A percentile compares a stretch with the other conserved stretches of the same genome.
Conservation (phyloP, 2,888 invertebrate species). For the Gari tellinella region DNA sequence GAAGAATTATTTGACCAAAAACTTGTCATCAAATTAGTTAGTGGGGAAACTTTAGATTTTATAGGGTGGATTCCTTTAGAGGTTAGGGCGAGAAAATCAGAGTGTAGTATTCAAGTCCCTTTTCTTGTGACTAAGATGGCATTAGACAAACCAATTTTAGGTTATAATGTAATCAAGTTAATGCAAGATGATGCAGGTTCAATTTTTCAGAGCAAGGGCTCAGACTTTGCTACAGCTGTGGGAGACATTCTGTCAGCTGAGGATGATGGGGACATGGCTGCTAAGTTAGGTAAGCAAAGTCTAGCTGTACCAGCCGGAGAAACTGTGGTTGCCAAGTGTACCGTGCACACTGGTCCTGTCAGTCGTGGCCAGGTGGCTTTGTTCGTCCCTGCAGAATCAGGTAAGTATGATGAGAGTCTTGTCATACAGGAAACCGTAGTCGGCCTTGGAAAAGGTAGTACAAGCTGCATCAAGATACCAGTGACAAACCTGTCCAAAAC, state of each 20-base stretch:
- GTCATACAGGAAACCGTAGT: slow-evolving; percentile 17
- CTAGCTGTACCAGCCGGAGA: slow-evolving; percentile 8
- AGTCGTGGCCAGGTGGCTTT: slow-evolving; percentile 5
- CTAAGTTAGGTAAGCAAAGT: slow-evolving; percentile 14
- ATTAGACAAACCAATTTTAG: slow-evolving; percentile 24
- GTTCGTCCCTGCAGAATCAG: slow-evolving; percentile 1
- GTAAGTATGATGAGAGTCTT: slow-evolving; percentile 8
- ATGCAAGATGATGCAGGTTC: not conserved
- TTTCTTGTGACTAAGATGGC: slow-evolving; percentile 20
- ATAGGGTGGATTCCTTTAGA: slow-evolving; percentile 9
- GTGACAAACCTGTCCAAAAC: slow-evolving; percentile 4
- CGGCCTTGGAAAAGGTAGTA: slow-evolving; percentile 2
- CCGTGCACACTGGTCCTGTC: slow-evolving; percentile 12
- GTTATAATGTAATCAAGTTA: slow-evolving; percentile 28
- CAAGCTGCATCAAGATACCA: slow-evolving; percentile 10
- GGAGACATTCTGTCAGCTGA: slow-evolving; percentile 1
- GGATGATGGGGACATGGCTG: slow-evolving; percentile 9
- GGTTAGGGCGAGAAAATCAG: not conserved
- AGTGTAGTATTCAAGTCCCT: slow-evolving; percentile 9
- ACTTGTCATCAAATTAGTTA: slow-evolving; percentile 13
- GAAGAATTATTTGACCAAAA: slow-evolving; percentile 18
- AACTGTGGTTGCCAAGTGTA: slow-evolving; percentile 3
- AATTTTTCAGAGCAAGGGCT: not conserved
- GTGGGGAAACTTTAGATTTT: slow-evolving; percentile 15
- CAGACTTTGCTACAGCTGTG: slow-evolving; percentile 1